phyloP scores from a whole-genome alignment of 2,113 vertebrate genomes.

The Patagioenas fasciata region DNA sequence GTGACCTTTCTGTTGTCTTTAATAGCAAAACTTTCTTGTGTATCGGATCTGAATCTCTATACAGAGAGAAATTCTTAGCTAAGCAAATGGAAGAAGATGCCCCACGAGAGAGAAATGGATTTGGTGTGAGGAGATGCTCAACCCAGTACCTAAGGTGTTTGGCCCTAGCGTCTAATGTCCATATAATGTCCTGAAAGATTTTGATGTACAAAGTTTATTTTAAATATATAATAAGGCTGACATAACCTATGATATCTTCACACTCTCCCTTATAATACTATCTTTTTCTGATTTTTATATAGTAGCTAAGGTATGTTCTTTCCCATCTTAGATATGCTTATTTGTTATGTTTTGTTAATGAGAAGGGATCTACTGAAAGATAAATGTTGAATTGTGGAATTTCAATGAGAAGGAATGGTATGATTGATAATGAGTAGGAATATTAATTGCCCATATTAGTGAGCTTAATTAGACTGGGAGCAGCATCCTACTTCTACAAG shows the following conservation, averaged over 20 bases:
- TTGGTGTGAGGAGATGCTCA: slow-evolving; percentile 63
- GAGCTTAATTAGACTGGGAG: neutral
- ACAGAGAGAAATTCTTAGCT: slow-evolving; percentile 65
- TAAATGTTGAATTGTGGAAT: neutral
- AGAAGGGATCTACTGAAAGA: neutral
- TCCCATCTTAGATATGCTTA: neutral
- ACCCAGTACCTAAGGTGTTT: slow-evolving; percentile 55
- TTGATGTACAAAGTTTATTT: neutral
- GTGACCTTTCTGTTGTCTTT: slow-evolving; percentile 55
- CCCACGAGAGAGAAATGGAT: slow-evolving; percentile 51
- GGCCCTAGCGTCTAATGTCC: slow-evolving; percentile 48
- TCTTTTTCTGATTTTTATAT: neutral
- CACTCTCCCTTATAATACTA: neutral
- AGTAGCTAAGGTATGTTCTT: neutral
- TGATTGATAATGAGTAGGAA: neutral
- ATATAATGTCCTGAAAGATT: slow-evolving; percentile 30
- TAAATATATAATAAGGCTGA: neutral
- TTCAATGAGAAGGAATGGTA: neutral
- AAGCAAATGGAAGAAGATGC: slow-evolving; percentile 60
- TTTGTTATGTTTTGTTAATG: neutral
- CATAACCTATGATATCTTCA: neutral
- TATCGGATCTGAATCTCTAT: slow-evolving; percentile 55
- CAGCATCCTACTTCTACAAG: neutral
- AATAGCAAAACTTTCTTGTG: slow-evolving; percentile 54
- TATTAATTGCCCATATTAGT: neutral